Conservation (phyloP, 2,113 vertebrate genomes). For the Chionodraco myersi region DNA sequence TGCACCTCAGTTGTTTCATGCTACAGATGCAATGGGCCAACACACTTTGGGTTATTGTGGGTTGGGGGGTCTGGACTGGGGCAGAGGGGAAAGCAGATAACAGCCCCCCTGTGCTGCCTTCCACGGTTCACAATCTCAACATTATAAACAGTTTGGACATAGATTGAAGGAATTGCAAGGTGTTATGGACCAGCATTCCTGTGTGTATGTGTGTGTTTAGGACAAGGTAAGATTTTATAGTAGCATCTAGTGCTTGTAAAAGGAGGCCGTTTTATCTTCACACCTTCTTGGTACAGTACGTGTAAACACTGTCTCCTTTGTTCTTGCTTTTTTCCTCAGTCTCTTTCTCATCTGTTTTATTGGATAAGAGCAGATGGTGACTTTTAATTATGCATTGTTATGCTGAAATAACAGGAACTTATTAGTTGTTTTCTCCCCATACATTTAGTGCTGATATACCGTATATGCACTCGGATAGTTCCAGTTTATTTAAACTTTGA, state of each 20-base stretch:
- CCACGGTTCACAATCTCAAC: slow-evolving; percentile 17
- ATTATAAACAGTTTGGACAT: slow-evolving; percentile 8
- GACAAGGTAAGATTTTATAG: slow-evolving; percentile 33
- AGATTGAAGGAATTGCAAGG: neutral
- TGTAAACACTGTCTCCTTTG: neutral
- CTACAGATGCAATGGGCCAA: neutral
- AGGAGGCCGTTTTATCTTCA: slow-evolving; percentile 29
- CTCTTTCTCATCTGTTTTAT: neutral
- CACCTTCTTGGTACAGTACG: slow-evolving; percentile 8
- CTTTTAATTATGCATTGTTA: neutral
- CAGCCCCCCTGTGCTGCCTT: neutral
- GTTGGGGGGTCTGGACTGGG: no score
- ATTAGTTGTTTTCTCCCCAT: neutral
- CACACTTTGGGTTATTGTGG: neutral
- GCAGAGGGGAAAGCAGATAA: slow-evolving; percentile 3
- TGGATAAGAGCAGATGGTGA: neutral
- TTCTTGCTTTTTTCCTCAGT: neutral
- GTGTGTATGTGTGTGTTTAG: neutral
- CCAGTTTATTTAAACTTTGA: no score
- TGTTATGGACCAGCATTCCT: neutral
- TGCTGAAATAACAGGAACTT: neutral
- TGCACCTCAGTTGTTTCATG: slow-evolving; percentile 15
- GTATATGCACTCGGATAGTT: neutral
- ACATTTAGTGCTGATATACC: neutral
- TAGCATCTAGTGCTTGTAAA: slow-evolving; percentile 34